Percentiles rank a stretch among this genome's conserved stretches.
Conservation (phyloP, 2,797 vertebrate species). For the Austrolebias charrua region DNA sequence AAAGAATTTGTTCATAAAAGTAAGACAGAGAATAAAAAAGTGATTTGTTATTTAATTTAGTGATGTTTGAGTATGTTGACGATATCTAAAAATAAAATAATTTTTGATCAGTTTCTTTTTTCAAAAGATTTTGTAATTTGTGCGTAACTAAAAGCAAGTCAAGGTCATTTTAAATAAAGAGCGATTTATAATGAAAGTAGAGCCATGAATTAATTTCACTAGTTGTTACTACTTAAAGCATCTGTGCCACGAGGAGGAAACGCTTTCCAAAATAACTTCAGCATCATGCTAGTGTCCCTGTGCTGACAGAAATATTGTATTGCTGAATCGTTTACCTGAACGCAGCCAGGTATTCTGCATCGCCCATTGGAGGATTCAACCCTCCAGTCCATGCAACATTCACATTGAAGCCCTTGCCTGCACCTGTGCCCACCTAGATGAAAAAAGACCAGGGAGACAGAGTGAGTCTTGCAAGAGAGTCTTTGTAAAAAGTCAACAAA, state of each 20-base stretch:
- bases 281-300: background rate
- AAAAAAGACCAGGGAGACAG: background rate
- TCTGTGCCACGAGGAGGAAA: background rate
- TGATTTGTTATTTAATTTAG: too few species aligned
- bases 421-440: slow-evolving; percentile 79
- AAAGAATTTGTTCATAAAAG: too few species aligned
- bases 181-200: background rate
- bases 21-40: too few species aligned
- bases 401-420: slow-evolving; percentile 87
- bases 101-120: too few species aligned
- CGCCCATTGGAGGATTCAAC: slow-evolving; percentile 88
- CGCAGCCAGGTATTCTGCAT: slow-evolving; percentile 92
- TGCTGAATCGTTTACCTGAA: slow-evolving; percentile 83
- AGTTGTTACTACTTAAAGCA: background rate
- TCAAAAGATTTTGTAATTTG: too few species aligned
- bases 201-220: background rate
- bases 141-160: background rate
- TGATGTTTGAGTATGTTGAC: too few species aligned
- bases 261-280: background rate
- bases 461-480: background rate
- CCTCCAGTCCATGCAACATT: slow-evolving; percentile 91
- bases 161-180: background rate
- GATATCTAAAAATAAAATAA: too few species aligned
- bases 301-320: background rate
- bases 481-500: slow-evolving; percentile 28